Percentiles rank a stretch among this genome's conserved stretches.
These are phyloP conservation scores for Anguilla rostrata DNA, from an alignment of 2,113 vertebrate genomes.

Conservation along the genomic window DNA sequence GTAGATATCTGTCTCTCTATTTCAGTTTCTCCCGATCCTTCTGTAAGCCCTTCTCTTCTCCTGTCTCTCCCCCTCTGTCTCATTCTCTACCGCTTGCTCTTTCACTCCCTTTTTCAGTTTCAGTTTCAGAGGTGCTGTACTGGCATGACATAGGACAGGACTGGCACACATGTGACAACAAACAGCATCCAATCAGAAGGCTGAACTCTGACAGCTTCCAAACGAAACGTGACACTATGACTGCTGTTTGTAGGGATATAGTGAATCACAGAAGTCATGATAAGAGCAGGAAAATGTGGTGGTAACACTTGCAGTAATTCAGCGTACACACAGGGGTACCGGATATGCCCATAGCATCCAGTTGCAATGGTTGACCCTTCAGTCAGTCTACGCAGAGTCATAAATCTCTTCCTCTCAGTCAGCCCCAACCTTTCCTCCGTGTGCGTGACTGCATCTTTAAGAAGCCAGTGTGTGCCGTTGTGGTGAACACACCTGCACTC, in stretches of 20 bases:
- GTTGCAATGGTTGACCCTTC: too few relatives aligned
- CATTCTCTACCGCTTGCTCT: background rate
- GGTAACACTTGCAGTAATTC: background rate
- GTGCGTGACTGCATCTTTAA: background rate
- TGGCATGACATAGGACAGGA: background rate
- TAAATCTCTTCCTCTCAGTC: background rate
- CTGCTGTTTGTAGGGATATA: background rate
- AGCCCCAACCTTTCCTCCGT: background rate
- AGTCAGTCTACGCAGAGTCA: too few relatives aligned
- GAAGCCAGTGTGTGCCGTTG: background rate
- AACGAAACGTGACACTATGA: background rate
- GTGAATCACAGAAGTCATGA: background rate
- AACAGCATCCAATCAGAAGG: background rate
- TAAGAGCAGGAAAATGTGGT: background rate
- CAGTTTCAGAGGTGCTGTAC: background rate
- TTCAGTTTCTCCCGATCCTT: background rate
- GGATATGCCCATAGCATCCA: too few relatives aligned
- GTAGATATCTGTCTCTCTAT: conserved; percentile 5
- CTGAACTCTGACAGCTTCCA: background rate
- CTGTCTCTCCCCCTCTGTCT: background rate
- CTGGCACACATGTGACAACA: background rate
- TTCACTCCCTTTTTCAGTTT: background rate
- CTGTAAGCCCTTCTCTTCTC: background rate
- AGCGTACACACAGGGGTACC: background rate
- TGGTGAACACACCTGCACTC: conserved; percentile 42